Evolutionary conservation across 2,797 vertebrate genomes (phyloP).

Genomic region (Staurois parvus): DNA sequence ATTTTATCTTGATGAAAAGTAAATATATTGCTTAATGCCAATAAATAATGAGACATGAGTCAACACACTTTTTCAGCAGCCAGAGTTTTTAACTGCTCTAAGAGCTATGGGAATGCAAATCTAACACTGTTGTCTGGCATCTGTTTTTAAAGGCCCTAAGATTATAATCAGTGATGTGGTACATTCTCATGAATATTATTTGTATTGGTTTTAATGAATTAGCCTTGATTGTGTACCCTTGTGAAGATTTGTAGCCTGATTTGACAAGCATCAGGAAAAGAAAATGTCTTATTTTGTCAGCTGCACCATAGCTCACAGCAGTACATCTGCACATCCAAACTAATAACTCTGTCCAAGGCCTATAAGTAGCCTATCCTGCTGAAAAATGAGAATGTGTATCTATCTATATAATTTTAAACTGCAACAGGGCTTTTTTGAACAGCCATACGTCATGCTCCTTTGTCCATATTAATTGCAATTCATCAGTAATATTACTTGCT

Average conservation of each 20-base stretch:
- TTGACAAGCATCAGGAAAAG: neutral
- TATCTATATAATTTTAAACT: slow-evolving; percentile 24
- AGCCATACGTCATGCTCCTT: slow-evolving; percentile 45
- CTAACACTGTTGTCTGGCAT: neutral
- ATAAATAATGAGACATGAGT: neutral
- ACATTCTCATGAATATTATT: neutral
- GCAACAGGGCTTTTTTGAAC: slow-evolving; percentile 9
- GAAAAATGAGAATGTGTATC: neutral
- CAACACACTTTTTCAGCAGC: neutral
- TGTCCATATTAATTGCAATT: slow-evolving; percentile 59
- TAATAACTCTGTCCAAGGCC: slow-evolving; percentile 13
- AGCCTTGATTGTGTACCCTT: neutral
- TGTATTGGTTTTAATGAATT: neutral
- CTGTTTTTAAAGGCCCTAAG: neutral
- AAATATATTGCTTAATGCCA: neutral
- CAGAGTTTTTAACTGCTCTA: neutral
- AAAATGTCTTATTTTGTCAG: neutral
- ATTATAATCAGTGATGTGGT: neutral
- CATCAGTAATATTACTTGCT: slow-evolving; percentile 56
- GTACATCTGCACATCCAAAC: slow-evolving; percentile 30
- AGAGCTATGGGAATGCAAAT: neutral
- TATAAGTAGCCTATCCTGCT: slow-evolving; percentile 28
- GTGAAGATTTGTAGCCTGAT: neutral
- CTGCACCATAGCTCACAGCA: neutral
- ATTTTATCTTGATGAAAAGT: neutral